phyloP scores from a whole-genome alignment of 92 coral and sea anemone genomes.

The Phenganax stokvisi region DNA sequence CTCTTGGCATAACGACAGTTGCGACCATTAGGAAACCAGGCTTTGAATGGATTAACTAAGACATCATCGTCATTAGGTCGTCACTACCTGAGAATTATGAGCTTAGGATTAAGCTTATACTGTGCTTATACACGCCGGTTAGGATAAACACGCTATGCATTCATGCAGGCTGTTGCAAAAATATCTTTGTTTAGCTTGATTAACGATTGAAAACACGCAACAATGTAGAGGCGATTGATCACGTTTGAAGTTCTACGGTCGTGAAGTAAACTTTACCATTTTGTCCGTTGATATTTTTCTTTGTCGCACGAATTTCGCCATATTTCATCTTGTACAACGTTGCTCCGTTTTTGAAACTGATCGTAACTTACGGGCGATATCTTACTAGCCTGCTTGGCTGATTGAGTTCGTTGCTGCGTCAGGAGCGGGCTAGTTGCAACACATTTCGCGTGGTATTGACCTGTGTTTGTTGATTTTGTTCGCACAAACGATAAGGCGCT shows the following conservation, averaged over 20 bases:
- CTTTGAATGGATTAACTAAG: too few species aligned
- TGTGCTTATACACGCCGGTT: too few species aligned
- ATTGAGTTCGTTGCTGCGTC: conserved; percentile 58
- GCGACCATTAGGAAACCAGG: too few species aligned
- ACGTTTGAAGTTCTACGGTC: not conserved
- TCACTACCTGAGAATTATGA: too few species aligned
- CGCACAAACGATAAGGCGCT: conserved; percentile 76
- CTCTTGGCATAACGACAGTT: too few species aligned
- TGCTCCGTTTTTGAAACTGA: conserved; percentile 69
- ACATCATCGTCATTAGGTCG: too few species aligned
- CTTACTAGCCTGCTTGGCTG: conserved; percentile 58
- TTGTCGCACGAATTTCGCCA: conserved; percentile 85
- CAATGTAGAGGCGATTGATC: not conserved
- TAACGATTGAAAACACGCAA: not conserved
- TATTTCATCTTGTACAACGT: conserved; percentile 76
- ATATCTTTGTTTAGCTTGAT: too few species aligned
- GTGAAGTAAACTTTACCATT: conserved; percentile 61
- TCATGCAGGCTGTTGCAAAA: too few species aligned
- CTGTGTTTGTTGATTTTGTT: conserved; percentile 38
- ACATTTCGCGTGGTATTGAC: conserved; percentile 90
- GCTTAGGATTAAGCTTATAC: too few species aligned
- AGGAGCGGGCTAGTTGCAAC: conserved; percentile 42
- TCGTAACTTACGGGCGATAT: conserved; percentile 45
- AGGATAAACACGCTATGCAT: too few species aligned
- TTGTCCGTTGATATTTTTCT: conserved; percentile 60